Evolutionary conservation across 2,888 invertebrate species (phyloP).

Genomic region (Megalurothrips usitatus): DNA sequence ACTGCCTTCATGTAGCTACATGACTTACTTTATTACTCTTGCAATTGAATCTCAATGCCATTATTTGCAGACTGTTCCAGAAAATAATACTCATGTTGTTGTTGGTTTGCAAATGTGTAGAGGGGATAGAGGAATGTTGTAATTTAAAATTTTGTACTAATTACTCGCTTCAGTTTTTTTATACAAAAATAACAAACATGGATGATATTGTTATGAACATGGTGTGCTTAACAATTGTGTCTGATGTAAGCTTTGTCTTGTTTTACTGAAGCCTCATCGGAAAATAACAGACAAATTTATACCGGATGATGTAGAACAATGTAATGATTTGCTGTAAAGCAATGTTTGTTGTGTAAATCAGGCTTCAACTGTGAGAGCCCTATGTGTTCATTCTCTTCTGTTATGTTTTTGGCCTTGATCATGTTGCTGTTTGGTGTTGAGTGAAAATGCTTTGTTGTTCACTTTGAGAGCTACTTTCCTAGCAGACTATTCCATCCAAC

Average conservation of each 20-base stretch:
- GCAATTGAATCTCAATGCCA: conserved; percentile 11
- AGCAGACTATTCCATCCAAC: background rate
- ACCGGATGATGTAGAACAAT: no score
- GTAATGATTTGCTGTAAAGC: no score
- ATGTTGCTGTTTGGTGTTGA: background rate
- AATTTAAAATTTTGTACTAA: background rate
- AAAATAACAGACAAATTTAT: background rate
- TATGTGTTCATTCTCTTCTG: conserved; percentile 19
- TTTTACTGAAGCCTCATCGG: background rate
- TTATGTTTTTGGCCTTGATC: conserved; percentile 25
- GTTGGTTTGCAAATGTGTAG: background rate
- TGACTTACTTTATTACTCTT: background rate
- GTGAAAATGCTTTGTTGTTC: background rate
- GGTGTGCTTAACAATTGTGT: conserved; percentile 16
- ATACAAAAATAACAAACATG: background rate
- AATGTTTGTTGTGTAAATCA: background rate
- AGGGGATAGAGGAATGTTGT: background rate
- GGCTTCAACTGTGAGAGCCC: background rate
- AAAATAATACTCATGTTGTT: background rate
- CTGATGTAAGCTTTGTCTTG: background rate
- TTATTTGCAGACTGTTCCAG: background rate
- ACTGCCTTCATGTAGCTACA: background rate
- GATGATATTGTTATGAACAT: background rate
- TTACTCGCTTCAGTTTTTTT: background rate
- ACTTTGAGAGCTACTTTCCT: background rate